phyloP scores from a whole-genome alignment of 2,113 vertebrate genomes.

The Poicephalus gulielmi region DNA sequence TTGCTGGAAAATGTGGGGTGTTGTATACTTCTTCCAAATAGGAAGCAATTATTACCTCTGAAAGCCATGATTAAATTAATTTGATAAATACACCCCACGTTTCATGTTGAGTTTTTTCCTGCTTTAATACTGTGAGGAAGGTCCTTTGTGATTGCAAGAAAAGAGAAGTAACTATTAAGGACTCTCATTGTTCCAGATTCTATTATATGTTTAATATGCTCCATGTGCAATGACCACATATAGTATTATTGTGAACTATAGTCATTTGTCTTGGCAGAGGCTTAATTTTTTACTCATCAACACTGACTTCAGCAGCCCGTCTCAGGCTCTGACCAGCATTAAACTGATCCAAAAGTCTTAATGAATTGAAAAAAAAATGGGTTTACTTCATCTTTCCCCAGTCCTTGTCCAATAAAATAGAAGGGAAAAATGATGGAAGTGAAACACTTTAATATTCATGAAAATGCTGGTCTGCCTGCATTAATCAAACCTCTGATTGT shows the following conservation, averaged over 20 bases:
- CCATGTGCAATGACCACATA: neutral
- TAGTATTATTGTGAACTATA: slow-evolving; percentile 10
- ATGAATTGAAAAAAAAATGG: neutral
- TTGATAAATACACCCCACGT: neutral
- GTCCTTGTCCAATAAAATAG: neutral
- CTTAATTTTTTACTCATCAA: neutral
- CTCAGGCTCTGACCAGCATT: neutral
- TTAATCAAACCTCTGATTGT: slow-evolving; percentile 31
- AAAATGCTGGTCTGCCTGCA: slow-evolving; percentile 5
- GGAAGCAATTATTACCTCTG: neutral
- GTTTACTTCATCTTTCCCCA: neutral
- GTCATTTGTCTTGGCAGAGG: neutral
- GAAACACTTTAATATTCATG: slow-evolving; percentile 23
- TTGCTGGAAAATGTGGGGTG: neutral
- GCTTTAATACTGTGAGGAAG: neutral
- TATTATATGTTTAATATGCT: neutral
- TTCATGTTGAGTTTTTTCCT: neutral
- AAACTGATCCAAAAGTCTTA: neutral
- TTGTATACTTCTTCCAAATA: neutral
- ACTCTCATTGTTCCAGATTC: neutral
- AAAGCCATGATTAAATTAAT: neutral
- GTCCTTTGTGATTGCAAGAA: neutral
- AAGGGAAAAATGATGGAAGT: neutral
- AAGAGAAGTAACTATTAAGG: neutral
- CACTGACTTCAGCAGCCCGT: neutral